Conservation (phyloP, 1,140 invertebrate genomes). For the Drosophila persimilis region DNA sequence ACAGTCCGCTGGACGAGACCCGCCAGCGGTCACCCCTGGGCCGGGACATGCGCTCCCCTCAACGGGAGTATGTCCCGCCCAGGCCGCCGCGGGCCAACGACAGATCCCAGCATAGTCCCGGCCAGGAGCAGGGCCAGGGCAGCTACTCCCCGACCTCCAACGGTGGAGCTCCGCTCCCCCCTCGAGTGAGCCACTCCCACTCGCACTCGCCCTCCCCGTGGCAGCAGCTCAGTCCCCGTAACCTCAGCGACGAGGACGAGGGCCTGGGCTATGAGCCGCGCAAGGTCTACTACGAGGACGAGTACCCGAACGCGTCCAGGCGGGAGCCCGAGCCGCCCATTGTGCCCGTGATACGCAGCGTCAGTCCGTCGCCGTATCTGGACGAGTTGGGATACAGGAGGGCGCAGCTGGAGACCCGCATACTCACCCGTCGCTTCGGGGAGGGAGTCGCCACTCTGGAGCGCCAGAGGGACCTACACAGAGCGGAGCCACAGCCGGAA, state of each 20-base stretch:
- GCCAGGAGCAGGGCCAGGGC: background rate
- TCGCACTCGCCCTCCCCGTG: conserved; percentile 73
- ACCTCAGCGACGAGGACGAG: conserved; percentile 88
- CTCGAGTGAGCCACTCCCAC: conserved; percentile 33
- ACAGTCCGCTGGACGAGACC: conserved; percentile 52
- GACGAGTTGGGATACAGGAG: conserved; percentile 87
- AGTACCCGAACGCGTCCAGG: conserved; percentile 64
- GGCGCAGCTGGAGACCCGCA: conserved; percentile 89
- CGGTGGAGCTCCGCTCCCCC: background rate
- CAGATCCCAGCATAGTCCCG: conserved; percentile 18
- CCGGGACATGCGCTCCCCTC: conserved; percentile 61
- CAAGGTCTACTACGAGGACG: conserved; percentile 77
- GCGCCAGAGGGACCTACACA: conserved; percentile 7
- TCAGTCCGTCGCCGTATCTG: conserved; percentile 84
- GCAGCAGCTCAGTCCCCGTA: conserved; percentile 79
- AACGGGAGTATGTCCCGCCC: conserved; percentile 51
- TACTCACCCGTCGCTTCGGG: conserved; percentile 74
- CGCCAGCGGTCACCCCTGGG: conserved; percentile 16
- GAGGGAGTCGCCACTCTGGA: conserved; percentile 62
- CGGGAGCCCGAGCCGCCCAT: conserved; percentile 68
- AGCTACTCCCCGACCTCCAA: conserved; percentile 56
- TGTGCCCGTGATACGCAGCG: conserved; percentile 75
- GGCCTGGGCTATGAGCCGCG: conserved; percentile 87
- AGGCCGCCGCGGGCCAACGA: conserved; percentile 57
- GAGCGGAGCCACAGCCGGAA: conserved; percentile 13